Base-by-base conservation (phyloP, 1,140 invertebrate genomes). In the Procambarus virginalis region DNA sequence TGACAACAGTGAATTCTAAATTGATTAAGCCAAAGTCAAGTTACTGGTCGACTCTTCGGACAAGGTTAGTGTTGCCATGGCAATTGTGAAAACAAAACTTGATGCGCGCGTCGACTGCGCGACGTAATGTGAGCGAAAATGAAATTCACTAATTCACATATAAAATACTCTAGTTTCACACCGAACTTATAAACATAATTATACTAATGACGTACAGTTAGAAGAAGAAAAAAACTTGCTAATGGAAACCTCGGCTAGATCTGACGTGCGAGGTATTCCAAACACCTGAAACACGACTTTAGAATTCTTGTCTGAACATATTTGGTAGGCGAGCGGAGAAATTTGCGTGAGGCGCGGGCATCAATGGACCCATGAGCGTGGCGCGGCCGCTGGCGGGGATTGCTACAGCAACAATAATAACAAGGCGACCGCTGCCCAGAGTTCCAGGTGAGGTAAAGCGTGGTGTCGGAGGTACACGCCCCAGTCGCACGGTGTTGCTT, bases 341-440 rank as follows among this genome's bases (percentile, higher is more conserved):
- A 73, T 22, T 73, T 73, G 60, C n/a, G n/a, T 20, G 64, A 20
- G 6, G 1, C 20, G 64, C 20, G 68, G 34, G 68, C 60, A 64
- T 10, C 17, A 17, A 17, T n/a, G n/a, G 68, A 20, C 5, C 2
- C 4, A 3, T 12, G 68, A 6, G 68, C 68, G 4, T 73, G 68
- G 68, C 20, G 68, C 10, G 68, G 68, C 68, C n/a, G 22, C n/a
- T 73, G n/a, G n/a, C 34, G 68, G 68, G 5, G 68, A 73, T 73
- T 34, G n/a, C 68, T 73, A 73, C 68, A 73, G 68, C 68, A 73
- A 73, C 68, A 73, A n/a, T 34, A 73, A 73, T 73, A 73, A 73
- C 68, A 73, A 73, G 68, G 68, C 68, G 68, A 34, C 5, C n/a
- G 10, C 20, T 20, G 2, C 68, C n/a, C 20, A 1, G 68, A 73